Conservation (phyloP, 2,113 vertebrate genomes). For the Origma solitaria region DNA sequence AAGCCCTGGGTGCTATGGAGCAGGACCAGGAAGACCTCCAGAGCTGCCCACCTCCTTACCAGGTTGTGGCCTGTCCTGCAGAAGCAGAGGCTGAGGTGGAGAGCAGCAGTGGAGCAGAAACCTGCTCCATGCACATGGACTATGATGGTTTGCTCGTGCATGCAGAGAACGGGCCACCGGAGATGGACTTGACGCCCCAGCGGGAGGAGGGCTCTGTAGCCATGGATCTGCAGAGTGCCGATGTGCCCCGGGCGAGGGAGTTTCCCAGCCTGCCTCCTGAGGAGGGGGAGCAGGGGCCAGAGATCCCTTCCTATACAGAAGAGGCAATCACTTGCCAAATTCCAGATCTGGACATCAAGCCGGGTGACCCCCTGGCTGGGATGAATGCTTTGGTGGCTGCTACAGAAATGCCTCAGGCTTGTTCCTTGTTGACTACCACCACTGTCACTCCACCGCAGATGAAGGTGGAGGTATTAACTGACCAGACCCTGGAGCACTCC, state of each 20-base stretch:
- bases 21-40: conserved; percentile 66
- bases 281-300: not conserved
- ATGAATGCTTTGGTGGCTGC: conserved; percentile 88
- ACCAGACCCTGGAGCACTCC: conserved; percentile 67
- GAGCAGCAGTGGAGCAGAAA: not conserved
- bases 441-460: not conserved
- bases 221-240: conserved; percentile 30
- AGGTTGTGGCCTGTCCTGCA: conserved; percentile 48
- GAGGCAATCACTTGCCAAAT: conserved; percentile 45
- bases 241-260: conserved; percentile 16
- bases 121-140: conserved; percentile 58
- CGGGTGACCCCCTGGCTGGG: conserved; percentile 89
- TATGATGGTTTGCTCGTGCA: conserved; percentile 19
- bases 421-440: conserved; percentile 58
- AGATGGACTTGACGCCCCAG: conserved; percentile 63
- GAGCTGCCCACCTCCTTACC: conserved; percentile 67
- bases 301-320: conserved; percentile 45
- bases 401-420: conserved; percentile 85
- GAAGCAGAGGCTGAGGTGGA: conserved; percentile 50
- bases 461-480: conserved; percentile 56
- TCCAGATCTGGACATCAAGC: conserved; percentile 56
- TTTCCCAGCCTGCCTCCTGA: conserved; percentile 32
- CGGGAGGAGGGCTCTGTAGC: conserved; percentile 57
- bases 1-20: conserved; percentile 58
- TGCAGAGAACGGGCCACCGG: not conserved